Base-by-base conservation (phyloP, 2,888 invertebrate genomes). In the Pollenia amentaria region DNA sequence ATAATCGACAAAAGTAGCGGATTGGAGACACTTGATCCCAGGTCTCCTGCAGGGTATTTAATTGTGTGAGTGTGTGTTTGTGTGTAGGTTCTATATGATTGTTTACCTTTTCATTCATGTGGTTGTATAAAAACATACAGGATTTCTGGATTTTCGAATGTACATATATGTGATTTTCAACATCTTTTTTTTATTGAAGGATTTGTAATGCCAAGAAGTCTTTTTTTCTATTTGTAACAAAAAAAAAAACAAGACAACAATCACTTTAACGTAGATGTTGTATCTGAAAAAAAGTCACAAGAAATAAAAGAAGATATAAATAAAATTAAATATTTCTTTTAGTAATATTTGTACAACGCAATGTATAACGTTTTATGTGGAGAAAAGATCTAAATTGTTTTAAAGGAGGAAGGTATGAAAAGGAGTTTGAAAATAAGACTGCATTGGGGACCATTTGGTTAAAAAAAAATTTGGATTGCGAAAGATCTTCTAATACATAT, bases 301-400 rank as follows among this genome's bases (percentile, higher is more conserved):
- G 38, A 44, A 21, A 57, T 53, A 67, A 77, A 40, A 76, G 65
- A 76, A 80, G 38, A 40, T 76, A 86, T 76, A 86, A 83, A 83
- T 86, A 80, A 86, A 86, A 86, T 86, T 83, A 86, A 86, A 83
- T 75, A 86, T 79, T 83, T 86, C 69, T 82, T 78, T 73, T 73
- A 85, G 21, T 40, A 55, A 77, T 72, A 73, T 73, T 85, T 80
- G 70, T 51, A 57, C 64, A 70, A 44, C n/a, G 12, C 48, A 57
- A 10, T 29, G 29, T 29, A 29, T 29, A 0, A 6, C 4, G 29
- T 29, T 29, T 6, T 29, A 29, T 29, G 4, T 29, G 3, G 29
- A 29, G 3, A 6, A 29, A 29, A 29, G 29, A 29, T 6, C 29
- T 0, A 29, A 29, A 29, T 29, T 29, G n/a, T 29, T 4, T 29